Percentiles rank a stretch among this genome's conserved stretches.
Evolutionary conservation across 2,113 vertebrate genomes (phyloP).

Genomic region (Seriola quinqueradiata): DNA sequence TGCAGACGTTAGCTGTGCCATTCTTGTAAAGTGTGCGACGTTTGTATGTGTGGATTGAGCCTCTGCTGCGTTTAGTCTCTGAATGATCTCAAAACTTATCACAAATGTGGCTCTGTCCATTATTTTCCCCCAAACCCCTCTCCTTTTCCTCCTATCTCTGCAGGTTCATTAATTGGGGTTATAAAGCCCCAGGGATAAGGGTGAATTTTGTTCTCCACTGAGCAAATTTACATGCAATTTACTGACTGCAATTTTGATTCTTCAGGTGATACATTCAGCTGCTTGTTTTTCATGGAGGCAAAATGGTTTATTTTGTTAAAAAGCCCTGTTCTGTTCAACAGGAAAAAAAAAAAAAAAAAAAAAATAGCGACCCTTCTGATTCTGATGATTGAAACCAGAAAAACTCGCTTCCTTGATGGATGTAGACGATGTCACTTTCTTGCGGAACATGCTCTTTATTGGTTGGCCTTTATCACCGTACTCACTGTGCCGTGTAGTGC

Average conservation of each 20-base stretch:
- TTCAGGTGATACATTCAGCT: not conserved
- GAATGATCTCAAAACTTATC: not conserved
- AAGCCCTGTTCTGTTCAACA: not conserved
- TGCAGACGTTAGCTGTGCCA: too few relatives aligned
- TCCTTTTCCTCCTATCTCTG: too few relatives aligned
- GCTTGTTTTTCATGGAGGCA: not conserved
- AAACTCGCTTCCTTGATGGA: fast-evolving
- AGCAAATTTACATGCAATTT: too few relatives aligned
- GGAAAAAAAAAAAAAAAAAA: not conserved
- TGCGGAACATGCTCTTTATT: constrained; percentile 5
- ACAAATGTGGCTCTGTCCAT: not conserved
- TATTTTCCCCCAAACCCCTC: too few relatives aligned
- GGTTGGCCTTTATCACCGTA: not conserved
- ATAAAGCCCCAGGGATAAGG: not conserved
- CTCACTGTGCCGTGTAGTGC: not conserved
- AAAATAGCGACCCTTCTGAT: not conserved
- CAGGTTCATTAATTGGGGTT: not conserved
- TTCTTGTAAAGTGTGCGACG: too few relatives aligned
- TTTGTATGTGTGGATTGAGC: too few relatives aligned
- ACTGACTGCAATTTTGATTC: too few relatives aligned
- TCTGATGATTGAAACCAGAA: not conserved
- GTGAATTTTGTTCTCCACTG: not conserved
- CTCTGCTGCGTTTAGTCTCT: too few relatives aligned
- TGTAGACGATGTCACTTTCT: not conserved
- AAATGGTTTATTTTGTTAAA: too few relatives aligned